Conservation (phyloP, 2,113 vertebrate genomes). For the Pipa parva region DNA sequence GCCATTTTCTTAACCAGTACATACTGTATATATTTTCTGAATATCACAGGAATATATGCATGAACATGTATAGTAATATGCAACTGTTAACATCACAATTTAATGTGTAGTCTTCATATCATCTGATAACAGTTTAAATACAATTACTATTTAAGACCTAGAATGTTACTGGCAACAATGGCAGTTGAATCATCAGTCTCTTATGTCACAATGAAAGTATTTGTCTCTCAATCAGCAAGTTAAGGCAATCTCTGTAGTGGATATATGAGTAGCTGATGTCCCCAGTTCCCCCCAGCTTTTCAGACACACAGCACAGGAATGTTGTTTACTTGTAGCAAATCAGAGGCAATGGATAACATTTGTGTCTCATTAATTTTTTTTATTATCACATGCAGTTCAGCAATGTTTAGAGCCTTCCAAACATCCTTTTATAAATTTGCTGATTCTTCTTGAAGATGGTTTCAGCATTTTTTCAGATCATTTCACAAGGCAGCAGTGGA, state of each 20-base stretch:
- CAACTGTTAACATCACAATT: too few species aligned
- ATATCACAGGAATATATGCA: too few species aligned
- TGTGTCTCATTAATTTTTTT: constrained; percentile 39
- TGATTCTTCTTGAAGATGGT: constrained; percentile 7
- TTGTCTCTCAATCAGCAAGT: neutral
- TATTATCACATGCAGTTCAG: constrained; percentile 36
- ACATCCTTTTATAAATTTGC: constrained; percentile 36
- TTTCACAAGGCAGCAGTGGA: constrained; percentile 17
- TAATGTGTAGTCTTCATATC: too few species aligned
- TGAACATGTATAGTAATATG: too few species aligned
- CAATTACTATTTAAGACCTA: too few species aligned
- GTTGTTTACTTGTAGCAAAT: constrained; percentile 42
- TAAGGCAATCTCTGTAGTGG: constrained; percentile 4
- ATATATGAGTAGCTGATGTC: constrained; percentile 26
- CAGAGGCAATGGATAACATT: constrained; percentile 34
- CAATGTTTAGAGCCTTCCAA: constrained; percentile 22
- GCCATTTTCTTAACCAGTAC: too few species aligned
- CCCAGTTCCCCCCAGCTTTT: constrained; percentile 25
- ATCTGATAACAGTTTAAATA: too few species aligned
- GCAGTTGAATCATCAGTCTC: neutral
- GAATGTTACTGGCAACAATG: neutral
- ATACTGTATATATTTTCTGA: too few species aligned
- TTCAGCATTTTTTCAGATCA: constrained; percentile 34
- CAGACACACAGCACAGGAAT: constrained; percentile 36
- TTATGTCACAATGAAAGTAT: neutral